phyloP scores from a whole-genome alignment of 2,888 invertebrate genomes.

The Parelbella ahira region DNA sequence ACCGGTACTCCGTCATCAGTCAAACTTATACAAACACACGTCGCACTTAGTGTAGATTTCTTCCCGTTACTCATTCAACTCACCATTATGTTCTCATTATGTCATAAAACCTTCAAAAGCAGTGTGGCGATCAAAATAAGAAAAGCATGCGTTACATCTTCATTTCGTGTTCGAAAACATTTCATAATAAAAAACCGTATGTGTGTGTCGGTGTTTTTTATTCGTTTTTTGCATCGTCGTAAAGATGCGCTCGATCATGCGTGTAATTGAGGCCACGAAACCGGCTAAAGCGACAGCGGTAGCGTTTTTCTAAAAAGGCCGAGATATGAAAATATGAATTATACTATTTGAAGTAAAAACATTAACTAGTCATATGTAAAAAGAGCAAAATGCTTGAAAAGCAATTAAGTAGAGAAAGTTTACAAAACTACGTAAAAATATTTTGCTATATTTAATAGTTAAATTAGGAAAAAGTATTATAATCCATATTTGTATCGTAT shows the following conservation, averaged over 20 bases:
- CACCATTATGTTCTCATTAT: neutral
- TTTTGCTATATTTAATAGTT: too few species aligned
- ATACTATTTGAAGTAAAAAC: neutral
- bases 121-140: constrained; percentile 2
- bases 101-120: neutral
- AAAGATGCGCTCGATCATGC: constrained; percentile 13
- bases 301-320: too few species aligned
- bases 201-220: neutral
- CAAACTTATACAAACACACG: too few species aligned
- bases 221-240: neutral
- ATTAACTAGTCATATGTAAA: too few species aligned
- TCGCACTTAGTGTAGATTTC: too few species aligned
- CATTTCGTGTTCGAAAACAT: constrained; percentile 10
- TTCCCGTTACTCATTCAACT: neutral
- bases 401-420: too few species aligned
- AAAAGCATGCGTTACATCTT: constrained; percentile 4
- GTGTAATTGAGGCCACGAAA: constrained; percentile 15
- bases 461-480: too few species aligned
- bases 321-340: neutral
- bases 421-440: too few species aligned
- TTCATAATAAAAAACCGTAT: constrained; percentile 4
- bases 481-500: too few species aligned
- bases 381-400: too few species aligned
- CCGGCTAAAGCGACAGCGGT: neutral
- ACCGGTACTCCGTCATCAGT: too few species aligned